A percentile compares a stretch with the other conserved stretches of the same genome.
phyloP scores from a whole-genome alignment of 2,797 vertebrate genomes.

The Sebastes steindachneri region DNA sequence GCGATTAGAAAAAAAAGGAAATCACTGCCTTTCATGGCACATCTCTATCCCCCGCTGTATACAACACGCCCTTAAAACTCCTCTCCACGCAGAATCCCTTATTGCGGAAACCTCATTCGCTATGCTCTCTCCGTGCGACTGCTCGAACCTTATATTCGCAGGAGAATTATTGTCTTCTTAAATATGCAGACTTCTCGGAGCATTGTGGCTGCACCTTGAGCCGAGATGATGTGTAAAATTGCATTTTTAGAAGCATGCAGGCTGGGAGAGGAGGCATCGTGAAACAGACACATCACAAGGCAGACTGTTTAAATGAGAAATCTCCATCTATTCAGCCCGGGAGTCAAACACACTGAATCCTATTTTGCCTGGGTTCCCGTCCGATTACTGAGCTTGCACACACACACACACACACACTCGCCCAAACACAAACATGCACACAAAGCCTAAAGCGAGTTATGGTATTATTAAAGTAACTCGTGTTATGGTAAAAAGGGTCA shows the following conservation, averaged over 20 bases:
- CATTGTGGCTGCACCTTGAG: conserved; percentile 67
- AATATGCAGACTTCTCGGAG: conserved; percentile 65
- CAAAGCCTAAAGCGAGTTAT: conserved; percentile 52
- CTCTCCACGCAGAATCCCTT: conserved; percentile 38
- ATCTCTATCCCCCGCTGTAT: conserved; percentile 31
- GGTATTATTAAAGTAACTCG: conserved; percentile 48
- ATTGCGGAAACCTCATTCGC: conserved; percentile 51
- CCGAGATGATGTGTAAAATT: conserved; percentile 73
- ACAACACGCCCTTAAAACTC: conserved; percentile 29
- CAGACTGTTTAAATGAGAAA: conserved; percentile 73
- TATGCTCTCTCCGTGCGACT: conserved; percentile 31
- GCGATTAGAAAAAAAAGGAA: conserved; percentile 50
- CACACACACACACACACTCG: not conserved
- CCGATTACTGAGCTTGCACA: conserved; percentile 56
- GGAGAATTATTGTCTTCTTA: conserved; percentile 57
- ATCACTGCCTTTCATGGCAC: conserved; percentile 51
- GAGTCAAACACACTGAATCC: conserved; percentile 69
- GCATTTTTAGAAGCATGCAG: conserved; percentile 68
- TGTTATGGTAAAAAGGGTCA: conserved; percentile 63
- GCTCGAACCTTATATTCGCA: conserved; percentile 39
- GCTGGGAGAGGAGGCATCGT: conserved; percentile 51
- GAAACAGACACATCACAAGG: conserved; percentile 60
- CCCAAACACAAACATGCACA: conserved; percentile 12
- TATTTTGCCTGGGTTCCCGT: conserved; percentile 61
- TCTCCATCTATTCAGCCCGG: conserved; percentile 62